These are phyloP conservation scores for Bombus superbus DNA, from an alignment of 1,140 invertebrate genomes.

Conservation along the genomic window DNA sequence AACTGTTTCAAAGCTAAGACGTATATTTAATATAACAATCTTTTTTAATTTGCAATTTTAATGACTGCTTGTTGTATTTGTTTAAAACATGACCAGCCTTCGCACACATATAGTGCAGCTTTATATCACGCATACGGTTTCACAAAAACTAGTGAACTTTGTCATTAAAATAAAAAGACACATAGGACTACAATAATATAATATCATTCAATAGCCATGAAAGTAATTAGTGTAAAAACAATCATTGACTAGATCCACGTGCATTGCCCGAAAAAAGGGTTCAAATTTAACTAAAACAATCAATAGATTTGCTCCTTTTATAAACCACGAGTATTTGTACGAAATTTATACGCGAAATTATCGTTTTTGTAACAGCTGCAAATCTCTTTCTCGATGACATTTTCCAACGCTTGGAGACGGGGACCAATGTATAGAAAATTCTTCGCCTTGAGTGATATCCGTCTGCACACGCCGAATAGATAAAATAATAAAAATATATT, in stretches of 20 bases:
- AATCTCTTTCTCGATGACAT: neutral
- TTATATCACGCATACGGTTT: neutral
- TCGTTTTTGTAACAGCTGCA: neutral
- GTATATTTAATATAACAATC: neutral
- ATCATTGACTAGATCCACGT: neutral
- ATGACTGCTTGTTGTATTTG: neutral
- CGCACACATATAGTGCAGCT: neutral
- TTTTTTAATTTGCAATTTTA: neutral
- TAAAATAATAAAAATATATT: neutral
- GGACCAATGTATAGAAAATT: slow-evolving; percentile 23
- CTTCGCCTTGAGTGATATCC: slow-evolving; percentile 1
- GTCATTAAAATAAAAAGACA: neutral
- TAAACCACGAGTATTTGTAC: neutral
- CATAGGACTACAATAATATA: neutral
- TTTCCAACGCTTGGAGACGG: neutral
- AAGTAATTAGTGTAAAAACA: neutral
- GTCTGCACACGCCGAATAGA: neutral
- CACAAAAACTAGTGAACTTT: neutral
- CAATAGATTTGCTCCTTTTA: neutral
- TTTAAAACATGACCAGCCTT: neutral
- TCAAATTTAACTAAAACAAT: neutral
- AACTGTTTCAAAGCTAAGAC: neutral
- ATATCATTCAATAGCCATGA: neutral
- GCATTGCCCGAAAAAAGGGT: neutral
- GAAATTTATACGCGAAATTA: neutral